Evolutionary conservation across 1,140 invertebrate genomes (phyloP).

Genomic region (Saccostrea glomerata): DNA sequence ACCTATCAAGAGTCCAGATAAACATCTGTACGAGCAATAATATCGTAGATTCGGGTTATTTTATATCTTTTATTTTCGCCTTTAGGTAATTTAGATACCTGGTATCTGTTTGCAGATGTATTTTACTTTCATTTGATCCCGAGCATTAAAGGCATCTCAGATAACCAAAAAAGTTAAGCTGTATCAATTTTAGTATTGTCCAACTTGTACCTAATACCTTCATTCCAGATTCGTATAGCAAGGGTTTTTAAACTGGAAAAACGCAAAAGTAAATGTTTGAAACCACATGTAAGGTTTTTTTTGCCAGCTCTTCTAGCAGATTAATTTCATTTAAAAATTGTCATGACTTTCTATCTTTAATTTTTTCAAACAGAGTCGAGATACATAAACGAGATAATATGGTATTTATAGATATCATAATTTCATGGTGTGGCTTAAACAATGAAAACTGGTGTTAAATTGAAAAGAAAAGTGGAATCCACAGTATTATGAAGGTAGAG

Average conservation of each 20-base stretch:
- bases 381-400: conserved; percentile 26
- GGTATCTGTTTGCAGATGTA: conserved; percentile 35
- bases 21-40: conserved; percentile 27
- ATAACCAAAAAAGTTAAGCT: conserved; percentile 10
- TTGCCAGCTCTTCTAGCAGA: neutral
- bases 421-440: no score
- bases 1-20: neutral
- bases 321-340: conserved; percentile 24
- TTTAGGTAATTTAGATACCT: conserved; percentile 28
- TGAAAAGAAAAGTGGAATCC: no score
- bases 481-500: no score
- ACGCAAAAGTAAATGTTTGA: conserved; percentile 3
- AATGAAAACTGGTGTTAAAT: no score
- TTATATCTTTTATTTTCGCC: conserved; percentile 25
- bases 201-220: neutral
- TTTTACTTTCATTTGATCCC: conserved; percentile 36
- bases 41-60: conserved; percentile 2
- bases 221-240: neutral
- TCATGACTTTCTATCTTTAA: conserved; percentile 12
- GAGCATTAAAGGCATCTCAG: neutral
- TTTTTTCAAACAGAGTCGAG: conserved; percentile 14
- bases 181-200: conserved; percentile 22
- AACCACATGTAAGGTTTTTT: neutral
- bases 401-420: neutral
- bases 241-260: neutral